Base-by-base conservation (phyloP, 1,140 invertebrate genomes). In the Micrasema longulum region DNA sequence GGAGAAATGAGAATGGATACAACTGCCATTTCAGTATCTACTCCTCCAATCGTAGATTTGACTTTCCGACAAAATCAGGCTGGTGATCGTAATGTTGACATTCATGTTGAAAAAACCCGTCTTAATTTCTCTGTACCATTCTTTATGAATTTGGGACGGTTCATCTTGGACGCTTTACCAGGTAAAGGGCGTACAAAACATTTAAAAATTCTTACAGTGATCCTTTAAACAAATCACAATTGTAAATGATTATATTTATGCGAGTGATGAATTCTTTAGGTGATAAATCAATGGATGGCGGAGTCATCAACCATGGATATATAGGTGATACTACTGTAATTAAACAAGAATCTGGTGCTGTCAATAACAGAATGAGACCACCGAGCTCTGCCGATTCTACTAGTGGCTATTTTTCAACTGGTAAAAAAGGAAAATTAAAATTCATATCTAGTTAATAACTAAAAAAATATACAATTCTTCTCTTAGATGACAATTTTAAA, bases 51-150 rank as follows among this genome's bases (percentile, higher is more conserved):
- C 52, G 83, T 91, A 14, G 90, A 91, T 76, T 78, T 91, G 1
- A 88, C 88, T 0, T 91, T 88, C 79, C 84, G 88, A 76, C 85
- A 88, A 76, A 88, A 87, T 20, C 87, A 88, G 73, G 83, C 87
- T n/a, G 86, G 89, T 22, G 90, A 90, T 71, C 86, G 81, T 73
- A 87, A 86, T 79, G 86, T 88, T 35, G 90, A 94, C 78, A 85
- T 92, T 22, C 86, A 91, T 12, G 87, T 94, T 12, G 92, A 94
- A 76, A 87, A 91, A 57, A 88, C 91, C 2, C 83, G 90, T 53
- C 77, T 93, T n/a, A 93, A 92, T 79, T 79, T 94, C 1, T 90
- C 91, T 1, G 86, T 93, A 22, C 88, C 91, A 12, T 93, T 93
- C 81, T 80, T 92, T 10, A 83, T 91, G 71, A 88, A 90, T 41